Evolutionary conservation across 1,140 invertebrate species (phyloP), one percentile per base, ranked within the genome.

Genomic region (Meteorus sp.): DNA sequence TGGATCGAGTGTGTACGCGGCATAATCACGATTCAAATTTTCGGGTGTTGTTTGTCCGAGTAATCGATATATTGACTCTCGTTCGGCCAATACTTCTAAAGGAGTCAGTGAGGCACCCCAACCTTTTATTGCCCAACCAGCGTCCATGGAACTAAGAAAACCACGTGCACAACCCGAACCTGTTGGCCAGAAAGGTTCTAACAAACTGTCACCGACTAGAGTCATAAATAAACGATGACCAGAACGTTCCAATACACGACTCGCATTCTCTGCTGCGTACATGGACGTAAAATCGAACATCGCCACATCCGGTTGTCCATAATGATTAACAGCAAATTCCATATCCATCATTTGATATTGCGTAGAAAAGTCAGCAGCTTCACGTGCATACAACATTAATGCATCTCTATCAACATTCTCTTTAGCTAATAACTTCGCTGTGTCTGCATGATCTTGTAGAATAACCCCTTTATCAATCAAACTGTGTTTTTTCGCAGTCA

Each of bases 221-320:
- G 88, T 89, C 81, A 93, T 89, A 0, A 99, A 78, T 2, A 99
- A 79, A 44, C 86, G 85, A 62, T 93, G 88, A 0, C 91, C 91
- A 59, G 88, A 80, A 50, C 89, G 82, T 73, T 96, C 88, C 1
- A 93, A 68, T 11, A 95, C 86, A 54, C 91, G 82, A 64, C 89
- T 92, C 19, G 95, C 92, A 82, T 98, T 97, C 77, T 98, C 94
- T 0, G 97, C 94, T 3, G 94, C 93, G 80, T 95, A 99, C 92
- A 99, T 96, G 0, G 95, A 97, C 0, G 97, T 99, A 74, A 99
- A 99, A 79, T 99, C 97, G 80, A 99, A 99, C 87, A 99, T 95
- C n/a, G 96, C 95, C 0, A 99, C 93, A 80, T 99, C 97, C 1
- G 95, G 91, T 74, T 98, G 92, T 1, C 95, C 94, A 74, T 97